Base-by-base conservation (phyloP, 2,888 invertebrate species). In the Pachliopta kotzebuea region DNA sequence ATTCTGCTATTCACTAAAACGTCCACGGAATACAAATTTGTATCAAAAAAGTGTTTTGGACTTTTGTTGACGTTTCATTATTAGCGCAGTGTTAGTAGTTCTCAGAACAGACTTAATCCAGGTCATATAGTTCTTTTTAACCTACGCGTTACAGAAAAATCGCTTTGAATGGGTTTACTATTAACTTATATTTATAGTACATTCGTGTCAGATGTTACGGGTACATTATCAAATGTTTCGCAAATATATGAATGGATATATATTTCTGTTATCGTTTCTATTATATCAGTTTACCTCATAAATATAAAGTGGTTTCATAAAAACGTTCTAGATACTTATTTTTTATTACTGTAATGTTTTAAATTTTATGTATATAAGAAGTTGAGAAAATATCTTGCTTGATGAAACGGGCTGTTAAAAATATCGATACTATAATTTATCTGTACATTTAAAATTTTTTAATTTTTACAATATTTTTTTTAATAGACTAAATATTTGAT, bases 71-170 rank as follows among this genome's bases (percentile, higher is more conserved):
- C 45, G 54, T 24, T 61, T 45, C 4, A 61, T n/a, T 20, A 23
- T 55, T 55, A n/a, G 11, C 26, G 42, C 24, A 49, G 7, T 49
- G 57, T 45, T 29, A 18, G 31, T n/a, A 8, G 29, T 56, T 62
- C 56, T 50, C 21, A 14, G 62, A 62, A 62, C 18, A 18, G 29
- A 29, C 29, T 50, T 18, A 49, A 56, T 49, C 21, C 56, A 49
- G 56, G 56, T 18, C 31, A 24, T 21, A 52, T 62, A 29, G 37
- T 50, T 56, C 29, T 56, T 49, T 62, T 62, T 62, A 26, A 29
- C 26, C 17, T 23, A 45, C 45, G 29, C 24, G 29, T 7, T 29
- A 7, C 8, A 42, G 24, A 61, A 42, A 18, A 45, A 55, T 55
- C 24, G 42, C 26, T 49, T 29, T 49, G 17, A 55, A 24, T 61